phyloP scores from a whole-genome alignment of 2,113 vertebrate genomes.

The Taxidea taxus region DNA sequence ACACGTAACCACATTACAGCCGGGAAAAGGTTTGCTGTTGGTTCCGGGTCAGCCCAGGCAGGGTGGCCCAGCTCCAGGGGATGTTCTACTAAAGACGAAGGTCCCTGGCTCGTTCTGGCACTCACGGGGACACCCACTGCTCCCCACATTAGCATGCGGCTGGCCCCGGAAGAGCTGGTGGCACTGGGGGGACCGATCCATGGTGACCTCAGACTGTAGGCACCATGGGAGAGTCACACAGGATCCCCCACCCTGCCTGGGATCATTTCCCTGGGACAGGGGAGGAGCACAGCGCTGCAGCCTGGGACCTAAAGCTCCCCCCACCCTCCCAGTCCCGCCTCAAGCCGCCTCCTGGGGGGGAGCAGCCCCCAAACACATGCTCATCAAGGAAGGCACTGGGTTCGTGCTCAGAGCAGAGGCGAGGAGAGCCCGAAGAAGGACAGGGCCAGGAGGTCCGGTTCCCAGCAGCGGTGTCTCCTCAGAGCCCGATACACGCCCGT shows the following conservation, averaged over 20 bases:
- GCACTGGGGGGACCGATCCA: fast-evolving
- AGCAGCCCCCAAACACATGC: neutral
- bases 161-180: neutral
- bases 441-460: neutral
- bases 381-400: neutral
- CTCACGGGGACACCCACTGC: fast-evolving
- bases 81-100: neutral
- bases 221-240: neutral
- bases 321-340: neutral
- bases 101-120: neutral
- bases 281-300: neutral
- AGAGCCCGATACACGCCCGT: neutral
- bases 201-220: neutral
- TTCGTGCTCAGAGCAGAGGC: neutral
- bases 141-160: neutral
- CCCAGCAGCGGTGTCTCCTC: neutral
- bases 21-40: neutral
- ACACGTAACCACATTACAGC: no score
- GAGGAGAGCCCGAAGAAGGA: neutral
- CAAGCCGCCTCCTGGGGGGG: fast-evolving
- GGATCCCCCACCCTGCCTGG: neutral
- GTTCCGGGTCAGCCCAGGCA: neutral
- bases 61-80: neutral
- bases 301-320: neutral
- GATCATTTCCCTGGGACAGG: neutral